Evolutionary conservation across 2,888 invertebrate species (phyloP), one percentile per base, ranked within the genome.

Genomic region (Drosophila helvetica): DNA sequence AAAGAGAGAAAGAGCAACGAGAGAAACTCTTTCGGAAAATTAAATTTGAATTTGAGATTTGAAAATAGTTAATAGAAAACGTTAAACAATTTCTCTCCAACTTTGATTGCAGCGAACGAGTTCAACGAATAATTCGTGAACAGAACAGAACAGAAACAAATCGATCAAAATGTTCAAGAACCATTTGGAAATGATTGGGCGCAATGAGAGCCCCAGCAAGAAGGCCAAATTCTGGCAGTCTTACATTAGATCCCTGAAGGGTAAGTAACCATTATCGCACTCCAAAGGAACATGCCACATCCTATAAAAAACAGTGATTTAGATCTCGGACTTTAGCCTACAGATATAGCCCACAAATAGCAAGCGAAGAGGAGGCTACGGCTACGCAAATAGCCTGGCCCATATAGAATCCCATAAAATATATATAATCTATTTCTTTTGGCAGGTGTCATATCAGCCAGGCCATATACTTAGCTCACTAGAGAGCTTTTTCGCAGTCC

Each of bases 171-270:
- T 97, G 96, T 96, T 97, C 94, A 96, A 96, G 94, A 96, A 93
- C 93, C 97, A 97, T 94, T 95, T 97, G 93, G 97, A 97, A 94
- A 97, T 97, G 96, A 97, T 97, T 93, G 96, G 97, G 93, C 95
- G 97, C 93, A 97, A 97, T 93, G 97, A 97, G 94, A 95, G 96
- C 92, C 95, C 96, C 92, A 96, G 96, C 93, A 96, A 96, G 94
- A 97, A 97, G 94, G 97, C 97, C 92, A 97, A 95, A 94, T 97
- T 97, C 93, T 97, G 97, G 97, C 97, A 97, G 93, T 96, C 97
- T 91, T 97, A 96, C 93, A 96, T 97, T 93, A 95, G 97, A 93
- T 97, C 97, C 93, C 94, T 97, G 88, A 97, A 97, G 95, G 97
- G 97, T 97, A 93, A 93, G 93, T 79, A 75, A 3, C 22, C 3